Percentiles rank a stretch among this genome's conserved stretches.
Conservation (phyloP, 1,140 invertebrate species). For the Radopholus similis region DNA sequence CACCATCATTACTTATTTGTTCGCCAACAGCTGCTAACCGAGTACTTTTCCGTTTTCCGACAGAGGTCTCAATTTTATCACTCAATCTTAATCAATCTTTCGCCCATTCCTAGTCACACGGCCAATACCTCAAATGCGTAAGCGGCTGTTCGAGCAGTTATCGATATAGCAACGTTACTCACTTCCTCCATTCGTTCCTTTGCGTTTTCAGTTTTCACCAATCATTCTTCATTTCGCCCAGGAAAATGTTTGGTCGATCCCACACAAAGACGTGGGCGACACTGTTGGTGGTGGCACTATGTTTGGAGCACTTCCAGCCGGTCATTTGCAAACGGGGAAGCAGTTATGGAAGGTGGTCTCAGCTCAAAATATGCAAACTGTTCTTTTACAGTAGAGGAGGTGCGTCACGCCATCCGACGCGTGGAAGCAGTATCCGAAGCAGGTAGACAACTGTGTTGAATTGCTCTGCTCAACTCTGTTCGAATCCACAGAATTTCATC, state of each 20-base stretch:
- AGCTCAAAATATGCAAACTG: too few species aligned
- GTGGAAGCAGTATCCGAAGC: neutral
- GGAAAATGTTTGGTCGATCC: neutral
- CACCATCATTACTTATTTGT: too few species aligned
- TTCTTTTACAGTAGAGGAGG: conserved; percentile 1
- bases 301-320: conserved; percentile 5
- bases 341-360: conserved; percentile 12
- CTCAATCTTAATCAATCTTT: too few species aligned
- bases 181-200: neutral
- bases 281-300: neutral
- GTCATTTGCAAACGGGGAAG: conserved; percentile 13
- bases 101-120: too few species aligned
- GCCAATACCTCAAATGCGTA: too few species aligned
- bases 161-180: too few species aligned
- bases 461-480: neutral
- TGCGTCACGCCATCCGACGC: neutral
- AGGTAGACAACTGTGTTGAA: neutral
- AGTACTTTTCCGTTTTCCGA: too few species aligned
- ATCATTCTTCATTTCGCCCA: neutral
- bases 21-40: too few species aligned
- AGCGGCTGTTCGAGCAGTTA: too few species aligned
- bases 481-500: neutral
- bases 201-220: neutral
- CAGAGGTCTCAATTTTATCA: too few species aligned
- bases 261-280: neutral